Percentiles rank a stretch among this genome's conserved stretches.
Evolutionary conservation across 2,888 invertebrate species (phyloP).

Genomic region (Arctia plantaginis): DNA sequence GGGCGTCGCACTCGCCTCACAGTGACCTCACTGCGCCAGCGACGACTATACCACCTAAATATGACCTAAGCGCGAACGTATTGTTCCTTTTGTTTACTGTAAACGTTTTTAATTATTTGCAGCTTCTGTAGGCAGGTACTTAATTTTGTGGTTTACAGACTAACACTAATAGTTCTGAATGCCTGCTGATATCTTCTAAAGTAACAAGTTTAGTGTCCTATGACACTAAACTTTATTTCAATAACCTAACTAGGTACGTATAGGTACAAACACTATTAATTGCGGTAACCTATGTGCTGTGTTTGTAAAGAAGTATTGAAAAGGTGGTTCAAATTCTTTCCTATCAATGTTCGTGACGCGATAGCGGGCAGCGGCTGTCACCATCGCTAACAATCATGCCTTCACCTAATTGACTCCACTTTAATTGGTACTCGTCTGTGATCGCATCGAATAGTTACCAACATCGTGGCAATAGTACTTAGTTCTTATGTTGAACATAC

Average conservation of each 20-base stretch:
- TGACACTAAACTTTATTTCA: neutral
- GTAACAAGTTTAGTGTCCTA: neutral
- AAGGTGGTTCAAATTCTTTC: constrained; percentile 22
- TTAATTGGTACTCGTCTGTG: constrained; percentile 60
- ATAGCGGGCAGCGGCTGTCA: constrained; percentile 45
- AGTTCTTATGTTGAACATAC: constrained; percentile 66
- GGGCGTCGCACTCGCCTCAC: constrained; percentile 74
- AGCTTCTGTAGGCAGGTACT: neutral
- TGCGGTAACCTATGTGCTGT: neutral
- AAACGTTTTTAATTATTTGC: constrained; percentile 23
- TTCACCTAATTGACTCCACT: constrained; percentile 68
- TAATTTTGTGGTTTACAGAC: neutral
- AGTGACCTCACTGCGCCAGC: constrained; percentile 75
- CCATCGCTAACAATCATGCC: constrained; percentile 63
- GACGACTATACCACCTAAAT: constrained; percentile 69
- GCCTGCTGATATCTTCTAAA: neutral
- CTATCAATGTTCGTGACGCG: constrained; percentile 52
- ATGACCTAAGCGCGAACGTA: constrained; percentile 65
- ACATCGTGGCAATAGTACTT: constrained; percentile 35
- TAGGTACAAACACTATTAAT: neutral
- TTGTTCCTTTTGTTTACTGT: constrained; percentile 51
- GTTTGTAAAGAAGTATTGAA: neutral
- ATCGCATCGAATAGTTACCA: constrained; percentile 44
- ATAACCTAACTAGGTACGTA: neutral
- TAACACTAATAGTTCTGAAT: neutral